Conservation (phyloP, 2,113 vertebrate species). For the Hippocampus zosterae region DNA sequence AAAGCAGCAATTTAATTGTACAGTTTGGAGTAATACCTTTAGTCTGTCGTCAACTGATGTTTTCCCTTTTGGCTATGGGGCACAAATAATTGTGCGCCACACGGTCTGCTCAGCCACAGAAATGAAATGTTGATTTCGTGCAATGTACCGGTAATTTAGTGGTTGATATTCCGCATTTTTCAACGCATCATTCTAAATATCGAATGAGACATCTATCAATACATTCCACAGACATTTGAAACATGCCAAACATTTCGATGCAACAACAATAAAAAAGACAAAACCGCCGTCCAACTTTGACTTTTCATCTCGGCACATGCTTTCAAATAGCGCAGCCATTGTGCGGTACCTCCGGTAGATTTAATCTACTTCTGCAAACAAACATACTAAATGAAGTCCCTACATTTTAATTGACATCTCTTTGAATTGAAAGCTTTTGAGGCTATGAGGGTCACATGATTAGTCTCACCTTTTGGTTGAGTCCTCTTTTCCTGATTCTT, state of each 20-base stretch:
- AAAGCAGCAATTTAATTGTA: not conserved
- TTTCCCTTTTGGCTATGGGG: not conserved
- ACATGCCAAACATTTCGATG: not conserved
- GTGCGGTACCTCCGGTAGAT: conserved; percentile 23
- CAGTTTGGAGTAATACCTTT: not conserved
- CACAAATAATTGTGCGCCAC: not conserved
- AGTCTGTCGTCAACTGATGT: not conserved
- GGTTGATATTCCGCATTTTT: not conserved
- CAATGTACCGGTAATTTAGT: not conserved
- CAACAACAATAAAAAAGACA: not conserved
- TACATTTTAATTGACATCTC: not conserved
- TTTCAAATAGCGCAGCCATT: conserved; percentile 26
- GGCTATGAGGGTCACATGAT: conserved; percentile 7
- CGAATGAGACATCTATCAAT: not conserved
- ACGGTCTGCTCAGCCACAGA: not conserved
- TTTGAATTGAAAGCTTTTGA: not conserved
- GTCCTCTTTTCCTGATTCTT: conserved; percentile 69
- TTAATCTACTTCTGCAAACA: conserved; percentile 26
- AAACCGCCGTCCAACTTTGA: not conserved
- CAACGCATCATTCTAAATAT: not conserved
- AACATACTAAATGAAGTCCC: not conserved
- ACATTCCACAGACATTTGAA: not conserved
- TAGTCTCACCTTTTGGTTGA: conserved; percentile 71
- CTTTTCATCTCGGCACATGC: conserved; percentile 37
- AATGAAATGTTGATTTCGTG: not conserved